Conservation (phyloP, 2,888 invertebrate species). For the Muscina levida region DNA sequence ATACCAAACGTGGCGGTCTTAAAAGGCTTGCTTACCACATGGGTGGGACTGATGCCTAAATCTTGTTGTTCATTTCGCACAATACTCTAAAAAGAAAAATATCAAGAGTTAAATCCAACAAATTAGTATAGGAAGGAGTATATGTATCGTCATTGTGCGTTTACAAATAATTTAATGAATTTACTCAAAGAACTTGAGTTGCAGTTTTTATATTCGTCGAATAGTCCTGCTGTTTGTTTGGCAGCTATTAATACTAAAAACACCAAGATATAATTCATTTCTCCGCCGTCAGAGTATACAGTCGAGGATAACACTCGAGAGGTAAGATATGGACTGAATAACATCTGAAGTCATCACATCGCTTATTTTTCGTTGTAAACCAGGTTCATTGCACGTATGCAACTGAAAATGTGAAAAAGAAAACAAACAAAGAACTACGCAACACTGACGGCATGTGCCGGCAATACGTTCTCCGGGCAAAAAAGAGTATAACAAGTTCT, state of each 20-base stretch:
- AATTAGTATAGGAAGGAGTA: neutral
- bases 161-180: conserved; percentile 53
- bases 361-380: conserved; percentile 19
- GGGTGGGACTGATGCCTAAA: conserved; percentile 74
- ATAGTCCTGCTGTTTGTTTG: conserved; percentile 39
- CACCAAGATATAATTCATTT: conserved; percentile 44
- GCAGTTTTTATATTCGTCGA: conserved; percentile 45
- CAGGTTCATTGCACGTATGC: conserved; percentile 49
- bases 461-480: no score
- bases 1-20: conserved; percentile 91
- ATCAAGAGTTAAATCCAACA: neutral
- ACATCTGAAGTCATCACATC: neutral
- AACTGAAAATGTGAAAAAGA: neutral
- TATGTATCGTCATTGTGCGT: neutral
- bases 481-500: no score
- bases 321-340: neutral
- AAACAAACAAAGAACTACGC: conserved; percentile 23
- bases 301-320: conserved; percentile 3
- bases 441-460: no score
- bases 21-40: conserved; percentile 73
- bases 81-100: conserved; percentile 71
- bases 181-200: conserved; percentile 48
- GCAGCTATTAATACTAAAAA: conserved; percentile 16
- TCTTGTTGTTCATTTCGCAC: conserved; percentile 78
- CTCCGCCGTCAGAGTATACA: neutral